A percentile compares a stretch with the other conserved stretches of the same genome.
phyloP scores from a whole-genome alignment of 2,113 vertebrate genomes.

The Mixornis gularis region DNA sequence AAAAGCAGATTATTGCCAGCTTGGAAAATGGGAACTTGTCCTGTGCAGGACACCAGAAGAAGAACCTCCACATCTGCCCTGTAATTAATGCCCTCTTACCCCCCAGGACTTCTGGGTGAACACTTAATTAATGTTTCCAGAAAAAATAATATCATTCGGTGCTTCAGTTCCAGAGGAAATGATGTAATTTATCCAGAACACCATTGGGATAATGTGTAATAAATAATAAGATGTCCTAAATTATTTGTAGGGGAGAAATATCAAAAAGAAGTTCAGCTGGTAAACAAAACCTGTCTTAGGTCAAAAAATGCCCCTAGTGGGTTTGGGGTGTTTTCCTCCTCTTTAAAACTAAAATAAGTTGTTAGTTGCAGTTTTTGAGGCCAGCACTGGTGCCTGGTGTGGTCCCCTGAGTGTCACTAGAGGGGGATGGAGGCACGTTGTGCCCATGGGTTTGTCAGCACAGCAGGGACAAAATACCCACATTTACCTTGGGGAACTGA shows the following conservation, averaged over 20 bases:
- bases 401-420: neutral
- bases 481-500: neutral
- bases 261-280: neutral
- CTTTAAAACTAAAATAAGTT: neutral
- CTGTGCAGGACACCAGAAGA: neutral
- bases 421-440: slow-evolving; percentile 4
- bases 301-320: neutral
- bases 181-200: neutral
- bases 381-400: neutral
- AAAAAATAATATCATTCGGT: neutral
- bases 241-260: neutral
- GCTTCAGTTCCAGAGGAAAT: neutral
- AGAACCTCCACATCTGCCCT: neutral
- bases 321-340: neutral
- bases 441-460: neutral
- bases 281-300: neutral
- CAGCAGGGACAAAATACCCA: neutral
- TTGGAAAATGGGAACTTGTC: neutral
- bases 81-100: neutral
- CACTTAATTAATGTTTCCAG: neutral
- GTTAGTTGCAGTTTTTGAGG: neutral
- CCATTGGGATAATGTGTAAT: neutral
- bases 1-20: neutral
- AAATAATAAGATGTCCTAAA: neutral
- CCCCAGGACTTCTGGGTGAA: neutral